A percentile compares a stretch with the other conserved stretches of the same genome.
These are phyloP conservation scores for Merodon equestris DNA, from an alignment of 2,888 invertebrate genomes.

Conservation along the genomic window DNA sequence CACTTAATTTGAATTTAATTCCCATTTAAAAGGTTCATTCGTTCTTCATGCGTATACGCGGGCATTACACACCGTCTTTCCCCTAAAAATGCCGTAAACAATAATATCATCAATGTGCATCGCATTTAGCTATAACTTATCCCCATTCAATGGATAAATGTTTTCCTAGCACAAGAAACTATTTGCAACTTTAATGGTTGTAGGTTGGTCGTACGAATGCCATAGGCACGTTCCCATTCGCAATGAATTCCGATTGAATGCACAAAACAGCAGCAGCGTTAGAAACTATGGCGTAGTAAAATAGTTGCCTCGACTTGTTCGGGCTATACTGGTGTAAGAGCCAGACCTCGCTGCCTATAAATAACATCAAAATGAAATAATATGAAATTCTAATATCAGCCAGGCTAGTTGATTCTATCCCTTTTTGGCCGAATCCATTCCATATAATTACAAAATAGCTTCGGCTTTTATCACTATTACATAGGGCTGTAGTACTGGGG, in stretches of 20 bases:
- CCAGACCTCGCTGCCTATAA: slow-evolving; percentile 37
- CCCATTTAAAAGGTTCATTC: slow-evolving; percentile 30
- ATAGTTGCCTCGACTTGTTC: background rate
- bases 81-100: slow-evolving; percentile 53
- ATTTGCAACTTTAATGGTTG: slow-evolving; percentile 32
- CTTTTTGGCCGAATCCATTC: slow-evolving; percentile 12
- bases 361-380: slow-evolving; percentile 59
- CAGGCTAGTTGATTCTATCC: slow-evolving; percentile 47
- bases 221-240: slow-evolving; percentile 41
- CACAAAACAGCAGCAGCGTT: slow-evolving; percentile 62
- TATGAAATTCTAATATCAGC: slow-evolving; percentile 57
- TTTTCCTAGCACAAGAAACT: slow-evolving; percentile 28
- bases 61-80: slow-evolving; percentile 32
- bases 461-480: slow-evolving; percentile 16
- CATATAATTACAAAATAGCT: slow-evolving; percentile 57
- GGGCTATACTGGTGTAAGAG: slow-evolving; percentile 19
- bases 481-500: slow-evolving; percentile 10
- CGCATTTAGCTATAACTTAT: slow-evolving; percentile 54
- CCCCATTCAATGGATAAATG: slow-evolving; percentile 44
- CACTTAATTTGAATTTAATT: slow-evolving; percentile 28
- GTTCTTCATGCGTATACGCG: slow-evolving; percentile 24
- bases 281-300: background rate
- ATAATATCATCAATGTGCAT: slow-evolving; percentile 58
- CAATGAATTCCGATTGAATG: slow-evolving; percentile 58
- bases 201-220: slow-evolving; percentile 12